Base-by-base conservation (phyloP, 1,140 invertebrate species). In the Drosophila repletoides region DNA sequence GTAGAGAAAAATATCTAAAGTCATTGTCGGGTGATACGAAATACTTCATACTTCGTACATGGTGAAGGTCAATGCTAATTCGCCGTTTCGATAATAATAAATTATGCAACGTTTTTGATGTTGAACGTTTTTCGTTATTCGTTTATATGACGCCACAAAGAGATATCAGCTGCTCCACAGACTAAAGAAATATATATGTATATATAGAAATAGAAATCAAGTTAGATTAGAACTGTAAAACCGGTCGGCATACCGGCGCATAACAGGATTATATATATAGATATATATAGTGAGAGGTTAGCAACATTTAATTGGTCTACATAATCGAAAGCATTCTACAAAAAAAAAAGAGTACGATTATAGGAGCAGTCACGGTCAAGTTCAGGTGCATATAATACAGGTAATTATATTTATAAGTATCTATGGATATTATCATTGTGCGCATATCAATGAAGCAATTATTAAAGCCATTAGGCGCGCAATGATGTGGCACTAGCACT, bases 61-160 rank as follows among this genome's bases (percentile, higher is more conserved):
- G 51, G 58, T 55, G 63, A 84, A 83, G 77, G 77, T 77, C 77
- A 83, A 83, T 77, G 79, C 66, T 77, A 70, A 75, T 60, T 70
- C 41, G 63, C 55, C 51, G 38, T 53, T 64, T 55, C 40, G 38
- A 40, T 75, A 61, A 40, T 75, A 61, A 36, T 75, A 46, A 53
- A 64, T 75, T 48, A 69, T 69, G 59, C 64, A 59, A 51, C 45
- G 31, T 49, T 60, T 19, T n/a, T n/a, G n/a, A n/a, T n/a, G n/a
- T n/a, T n/a, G n/a, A n/a, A n/a, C n/a, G 34, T 6, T 14, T 41
- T 59, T 58, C 1, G 29, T 76, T 75, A 40, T 63, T 31, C 29
- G 12, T 26, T 43, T n/a, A 40, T 58, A 22, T 60, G 64, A 67
- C 48, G 41, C 19, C 10, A 26, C 33, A 46, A 6, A 7, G 9